Percentiles rank a stretch among this genome's conserved stretches.
Evolutionary conservation across 1,140 invertebrate species (phyloP).

Genomic region (Brachionus rubens): DNA sequence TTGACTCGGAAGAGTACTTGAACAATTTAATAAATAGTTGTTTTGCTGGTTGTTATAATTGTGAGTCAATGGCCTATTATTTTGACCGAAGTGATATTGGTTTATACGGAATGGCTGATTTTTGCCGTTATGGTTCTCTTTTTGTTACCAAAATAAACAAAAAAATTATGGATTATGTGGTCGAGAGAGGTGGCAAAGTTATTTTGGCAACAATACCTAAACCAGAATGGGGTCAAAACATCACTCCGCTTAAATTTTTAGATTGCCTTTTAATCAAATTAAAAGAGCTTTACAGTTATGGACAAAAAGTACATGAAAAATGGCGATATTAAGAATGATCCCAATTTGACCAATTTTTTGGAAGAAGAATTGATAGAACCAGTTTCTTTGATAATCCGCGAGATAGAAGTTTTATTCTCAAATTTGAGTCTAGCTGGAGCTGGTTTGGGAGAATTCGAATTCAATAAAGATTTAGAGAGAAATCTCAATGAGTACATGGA

Average conservation of each 20-base stretch:
- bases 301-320: background rate
- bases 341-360: constrained; percentile 19
- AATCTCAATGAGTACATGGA: background rate
- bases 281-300: background rate
- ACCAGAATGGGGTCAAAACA: constrained; percentile 1
- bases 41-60: background rate
- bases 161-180: constrained; percentile 13
- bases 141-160: background rate
- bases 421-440: constrained; percentile 15
- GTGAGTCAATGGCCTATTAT: constrained; percentile 65
- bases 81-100: constrained; percentile 74
- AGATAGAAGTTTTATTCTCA: background rate
- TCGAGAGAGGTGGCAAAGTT: background rate
- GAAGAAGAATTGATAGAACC: constrained; percentile 13
- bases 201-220: background rate
- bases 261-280: background rate
- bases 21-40: background rate
- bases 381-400: background rate
- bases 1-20: background rate
- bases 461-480: constrained; percentile 25
- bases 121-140: constrained; percentile 14
- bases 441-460: constrained; percentile 11
- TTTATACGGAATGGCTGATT: constrained; percentile 52
- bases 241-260: background rate
- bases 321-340: background rate